These are phyloP conservation scores for Palythoa heliodiscus DNA, from an alignment of 92 coral and sea anemone genomes.

Conservation along the genomic window DNA sequence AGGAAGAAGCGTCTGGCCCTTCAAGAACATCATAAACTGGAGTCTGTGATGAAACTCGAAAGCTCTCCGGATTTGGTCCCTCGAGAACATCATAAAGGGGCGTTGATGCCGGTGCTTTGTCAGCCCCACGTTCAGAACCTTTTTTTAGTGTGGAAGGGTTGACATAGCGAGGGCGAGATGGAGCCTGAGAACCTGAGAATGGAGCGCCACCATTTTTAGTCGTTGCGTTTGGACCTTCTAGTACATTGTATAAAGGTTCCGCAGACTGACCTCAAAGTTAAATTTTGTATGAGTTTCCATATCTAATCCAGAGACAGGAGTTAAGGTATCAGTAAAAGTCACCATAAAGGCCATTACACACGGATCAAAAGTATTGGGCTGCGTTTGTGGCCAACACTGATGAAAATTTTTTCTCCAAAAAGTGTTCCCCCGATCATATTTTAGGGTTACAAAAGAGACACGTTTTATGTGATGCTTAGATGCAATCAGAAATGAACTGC, in stretches of 20 bases:
- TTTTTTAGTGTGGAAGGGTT: constrained; percentile 7
- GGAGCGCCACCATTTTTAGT: neutral
- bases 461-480: no score
- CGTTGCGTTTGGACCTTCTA: constrained; percentile 24
- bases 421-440: no score
- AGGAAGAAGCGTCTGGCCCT: neutral
- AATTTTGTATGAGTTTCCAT: neutral
- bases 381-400: no score
- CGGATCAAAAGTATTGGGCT: no score
- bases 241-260: constrained; percentile 19
- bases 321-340: no score
- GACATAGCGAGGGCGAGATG: constrained; percentile 13
- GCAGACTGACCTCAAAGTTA: neutral
- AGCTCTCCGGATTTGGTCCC: constrained; percentile 5
- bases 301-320: no score
- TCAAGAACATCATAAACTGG: constrained; percentile 34
- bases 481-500: no score
- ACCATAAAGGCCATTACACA: no score
- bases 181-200: neutral
- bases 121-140: neutral
- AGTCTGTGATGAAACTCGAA: neutral
- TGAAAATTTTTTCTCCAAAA: no score
- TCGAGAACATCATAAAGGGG: constrained; percentile 30
- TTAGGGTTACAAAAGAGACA: no score
- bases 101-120: neutral